phyloP scores from a whole-genome alignment of 1,140 invertebrate genomes.

The Dendrolimus kikuchii region DNA sequence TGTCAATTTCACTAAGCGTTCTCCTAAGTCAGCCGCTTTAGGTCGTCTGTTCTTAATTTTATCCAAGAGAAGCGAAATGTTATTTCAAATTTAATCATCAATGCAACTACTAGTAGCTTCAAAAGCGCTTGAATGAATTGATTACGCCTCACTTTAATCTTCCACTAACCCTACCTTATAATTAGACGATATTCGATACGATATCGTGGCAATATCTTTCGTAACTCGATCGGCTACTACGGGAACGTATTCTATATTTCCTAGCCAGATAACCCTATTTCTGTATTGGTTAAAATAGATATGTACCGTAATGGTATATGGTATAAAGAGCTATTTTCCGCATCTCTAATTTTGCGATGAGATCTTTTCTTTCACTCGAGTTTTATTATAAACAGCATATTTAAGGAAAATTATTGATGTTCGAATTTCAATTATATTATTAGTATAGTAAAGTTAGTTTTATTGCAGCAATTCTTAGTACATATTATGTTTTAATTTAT shows the following conservation, averaged over 20 bases:
- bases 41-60: too few species aligned
- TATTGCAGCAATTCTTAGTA: not conserved
- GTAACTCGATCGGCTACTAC: conserved; percentile 62
- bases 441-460: not conserved
- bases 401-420: too few species aligned
- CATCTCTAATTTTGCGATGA: too few species aligned
- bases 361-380: too few species aligned
- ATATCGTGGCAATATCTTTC: conserved; percentile 61
- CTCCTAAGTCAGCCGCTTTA: too few species aligned
- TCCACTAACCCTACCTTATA: conserved; percentile 51
- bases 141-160: conserved; percentile 26
- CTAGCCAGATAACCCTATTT: not conserved
- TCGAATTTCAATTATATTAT: not conserved
- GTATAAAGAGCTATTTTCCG: too few species aligned
- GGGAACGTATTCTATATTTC: conserved; percentile 38
- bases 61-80: too few species aligned
- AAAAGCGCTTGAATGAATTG: conserved; percentile 25
- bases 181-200: conserved; percentile 68
- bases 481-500: not conserved
- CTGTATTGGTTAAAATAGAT: not conserved
- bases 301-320: too few species aligned
- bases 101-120: too few species aligned
- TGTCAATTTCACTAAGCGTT: too few species aligned
- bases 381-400: too few species aligned
- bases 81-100: too few species aligned